Conservation (phyloP, 2,113 vertebrate genomes). For the Orcinus orca region DNA sequence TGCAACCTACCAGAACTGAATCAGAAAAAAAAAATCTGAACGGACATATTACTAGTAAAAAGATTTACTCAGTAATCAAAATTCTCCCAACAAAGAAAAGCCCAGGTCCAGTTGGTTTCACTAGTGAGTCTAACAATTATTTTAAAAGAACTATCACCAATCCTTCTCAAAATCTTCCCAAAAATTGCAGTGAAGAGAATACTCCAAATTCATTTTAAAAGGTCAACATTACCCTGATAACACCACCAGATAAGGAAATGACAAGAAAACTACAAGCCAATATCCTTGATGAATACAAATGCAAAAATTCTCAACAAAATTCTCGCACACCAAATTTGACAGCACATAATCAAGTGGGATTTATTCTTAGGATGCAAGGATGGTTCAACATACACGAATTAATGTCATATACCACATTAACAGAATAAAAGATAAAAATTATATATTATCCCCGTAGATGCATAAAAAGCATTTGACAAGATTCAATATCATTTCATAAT, state of each 20-base stretch:
- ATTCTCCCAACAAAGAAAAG: neutral
- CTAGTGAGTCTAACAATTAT: neutral
- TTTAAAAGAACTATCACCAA: neutral
- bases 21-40: neutral
- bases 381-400: neutral
- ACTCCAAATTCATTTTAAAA: neutral
- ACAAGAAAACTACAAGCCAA: neutral
- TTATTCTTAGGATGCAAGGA: neutral
- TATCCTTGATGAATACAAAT: neutral
- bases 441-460: neutral
- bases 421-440: neutral
- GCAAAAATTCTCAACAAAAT: neutral
- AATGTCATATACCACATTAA: neutral
- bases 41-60: neutral
- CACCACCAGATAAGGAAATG: too few species aligned
- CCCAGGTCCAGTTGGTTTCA: neutral
- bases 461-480: neutral
- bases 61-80: neutral
- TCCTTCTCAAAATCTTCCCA: neutral
- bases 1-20: neutral
- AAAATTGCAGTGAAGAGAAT: neutral
- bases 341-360: neutral
- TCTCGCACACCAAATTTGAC: neutral
- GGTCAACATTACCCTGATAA: neutral
- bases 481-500: neutral